These are phyloP conservation scores for Nemotelus nigrinus DNA, from an alignment of 2,888 invertebrate species.

Conservation along the genomic window DNA sequence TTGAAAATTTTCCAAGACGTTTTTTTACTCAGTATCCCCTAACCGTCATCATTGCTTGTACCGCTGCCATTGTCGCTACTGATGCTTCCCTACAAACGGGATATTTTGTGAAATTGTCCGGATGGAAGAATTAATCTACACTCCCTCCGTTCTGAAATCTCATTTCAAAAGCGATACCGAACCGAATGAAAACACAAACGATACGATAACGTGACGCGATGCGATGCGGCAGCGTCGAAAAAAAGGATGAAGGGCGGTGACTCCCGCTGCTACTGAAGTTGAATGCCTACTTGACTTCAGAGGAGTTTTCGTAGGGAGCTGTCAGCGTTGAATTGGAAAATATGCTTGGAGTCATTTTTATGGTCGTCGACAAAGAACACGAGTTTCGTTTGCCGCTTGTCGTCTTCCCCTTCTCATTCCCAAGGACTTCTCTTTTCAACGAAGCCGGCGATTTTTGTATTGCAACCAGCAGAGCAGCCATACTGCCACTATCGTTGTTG, in stretches of 20 bases:
- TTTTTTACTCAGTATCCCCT: not conserved
- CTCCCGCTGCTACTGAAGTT: not conserved
- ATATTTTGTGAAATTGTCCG: constrained; percentile 37
- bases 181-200: not conserved
- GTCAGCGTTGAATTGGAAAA: constrained; percentile 23
- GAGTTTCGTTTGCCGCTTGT: not conserved
- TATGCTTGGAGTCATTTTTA: constrained; percentile 28
- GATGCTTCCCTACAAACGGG: not conserved
- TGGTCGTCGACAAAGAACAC: constrained; percentile 26
- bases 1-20: constrained; percentile 19
- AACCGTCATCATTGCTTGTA: not conserved
- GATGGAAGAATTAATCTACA: constrained; percentile 35
- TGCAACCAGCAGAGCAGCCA: not conserved
- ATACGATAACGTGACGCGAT: too few relatives aligned
- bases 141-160: constrained; percentile 6
- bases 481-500: not conserved
- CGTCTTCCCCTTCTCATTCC: not conserved
- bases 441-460: too few relatives aligned
- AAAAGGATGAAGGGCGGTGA: too few relatives aligned
- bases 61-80: not conserved
- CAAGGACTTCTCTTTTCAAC: not conserved
- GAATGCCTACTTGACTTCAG: not conserved
- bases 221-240: too few relatives aligned
- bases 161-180: constrained; percentile 6
- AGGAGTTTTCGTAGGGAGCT: not conserved